Conservation (phyloP, 2,113 vertebrate genomes). For the Vanacampus margaritifer region DNA sequence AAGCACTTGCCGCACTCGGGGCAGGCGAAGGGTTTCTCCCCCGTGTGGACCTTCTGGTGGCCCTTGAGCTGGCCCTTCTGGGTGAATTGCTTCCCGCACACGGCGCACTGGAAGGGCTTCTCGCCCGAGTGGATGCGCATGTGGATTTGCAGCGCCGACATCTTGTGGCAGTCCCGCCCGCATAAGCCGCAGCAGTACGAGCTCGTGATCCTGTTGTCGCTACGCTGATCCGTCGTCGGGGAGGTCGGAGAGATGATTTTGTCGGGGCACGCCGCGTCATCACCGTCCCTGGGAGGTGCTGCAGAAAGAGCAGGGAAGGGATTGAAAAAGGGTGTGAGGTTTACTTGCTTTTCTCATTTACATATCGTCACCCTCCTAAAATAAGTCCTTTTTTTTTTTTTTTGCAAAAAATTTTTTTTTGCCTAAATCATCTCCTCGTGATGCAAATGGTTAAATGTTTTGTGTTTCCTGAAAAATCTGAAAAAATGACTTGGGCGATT, state of each 20-base stretch:
- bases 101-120: slow-evolving; percentile 57
- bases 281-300: slow-evolving; percentile 25
- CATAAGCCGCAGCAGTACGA: slow-evolving; percentile 67
- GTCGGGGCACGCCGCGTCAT: not conserved
- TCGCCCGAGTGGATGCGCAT: slow-evolving; percentile 67
- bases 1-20: slow-evolving; percentile 68
- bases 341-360: not conserved
- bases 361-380: too few species aligned
- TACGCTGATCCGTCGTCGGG: slow-evolving; percentile 8
- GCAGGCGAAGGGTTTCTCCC: slow-evolving; percentile 62
- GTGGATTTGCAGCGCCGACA: slow-evolving; percentile 64
- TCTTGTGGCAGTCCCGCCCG: slow-evolving; percentile 68
- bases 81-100: slow-evolving; percentile 69
- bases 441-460: too few species aligned
- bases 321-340: not conserved
- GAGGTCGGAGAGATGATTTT: slow-evolving; percentile 2
- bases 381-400: too few species aligned
- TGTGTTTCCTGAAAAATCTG: too few species aligned
- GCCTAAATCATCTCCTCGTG: too few species aligned
- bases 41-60: slow-evolving; percentile 68
- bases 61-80: slow-evolving; percentile 65
- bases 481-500: too few species aligned
- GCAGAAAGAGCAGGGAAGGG: slow-evolving; percentile 1
- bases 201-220: slow-evolving; percentile 34
- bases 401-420: too few species aligned